Evolutionary conservation across 2,113 vertebrate genomes (phyloP).

Genomic region (Lasiurus cinereus): DNA sequence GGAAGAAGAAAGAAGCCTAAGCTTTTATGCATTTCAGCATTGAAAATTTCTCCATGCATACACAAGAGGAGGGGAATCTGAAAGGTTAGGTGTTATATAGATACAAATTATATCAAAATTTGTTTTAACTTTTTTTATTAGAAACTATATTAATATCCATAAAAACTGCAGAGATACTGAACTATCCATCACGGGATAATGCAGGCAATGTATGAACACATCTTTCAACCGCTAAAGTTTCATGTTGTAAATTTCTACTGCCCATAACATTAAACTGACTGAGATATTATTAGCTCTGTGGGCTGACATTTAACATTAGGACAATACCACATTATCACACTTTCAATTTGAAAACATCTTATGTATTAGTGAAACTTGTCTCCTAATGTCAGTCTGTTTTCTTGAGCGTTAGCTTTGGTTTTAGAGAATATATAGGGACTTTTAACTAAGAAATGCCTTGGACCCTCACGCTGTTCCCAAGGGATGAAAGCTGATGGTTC

Average conservation of each 20-base stretch:
- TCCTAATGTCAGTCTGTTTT: background rate
- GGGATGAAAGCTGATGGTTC: background rate
- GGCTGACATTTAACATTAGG: slow-evolving; percentile 86
- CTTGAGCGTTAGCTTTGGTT: slow-evolving; percentile 23
- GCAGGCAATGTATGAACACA: slow-evolving; percentile 82
- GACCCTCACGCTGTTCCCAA: background rate
- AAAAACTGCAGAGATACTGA: background rate
- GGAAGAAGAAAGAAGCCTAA: background rate
- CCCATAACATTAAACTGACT: slow-evolving; percentile 88
- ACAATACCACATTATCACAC: slow-evolving; percentile 71
- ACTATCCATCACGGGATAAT: slow-evolving; percentile 72
- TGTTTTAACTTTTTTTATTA: background rate
- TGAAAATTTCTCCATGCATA: background rate
- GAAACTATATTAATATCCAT: background rate
- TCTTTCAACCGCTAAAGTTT: slow-evolving; percentile 82
- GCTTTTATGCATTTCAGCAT: background rate
- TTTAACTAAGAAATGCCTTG: background rate
- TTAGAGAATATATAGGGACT: background rate
- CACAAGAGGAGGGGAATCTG: background rate
- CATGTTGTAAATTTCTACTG: slow-evolving; percentile 79
- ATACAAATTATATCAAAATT: background rate
- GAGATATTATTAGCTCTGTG: slow-evolving; percentile 90
- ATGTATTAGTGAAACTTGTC: background rate
- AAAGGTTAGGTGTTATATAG: background rate
- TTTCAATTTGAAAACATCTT: background rate